A percentile compares a stretch with the other conserved stretches of the same genome.
These are phyloP conservation scores for Pica pica DNA, from an alignment of 2,113 vertebrate species.

Conservation along the genomic window DNA sequence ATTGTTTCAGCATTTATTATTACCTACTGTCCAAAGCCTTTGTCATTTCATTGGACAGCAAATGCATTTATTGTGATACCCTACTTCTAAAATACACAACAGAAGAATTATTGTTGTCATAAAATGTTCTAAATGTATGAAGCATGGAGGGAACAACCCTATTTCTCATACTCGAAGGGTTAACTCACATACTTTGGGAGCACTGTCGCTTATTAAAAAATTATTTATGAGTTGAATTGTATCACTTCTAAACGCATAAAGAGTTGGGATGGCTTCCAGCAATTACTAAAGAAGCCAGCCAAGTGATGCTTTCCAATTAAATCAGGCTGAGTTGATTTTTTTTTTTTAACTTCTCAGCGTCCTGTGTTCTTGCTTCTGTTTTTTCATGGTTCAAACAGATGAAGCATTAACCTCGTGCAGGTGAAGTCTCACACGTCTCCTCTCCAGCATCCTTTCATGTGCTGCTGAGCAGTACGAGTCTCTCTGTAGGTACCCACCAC, in stretches of 20 bases:
- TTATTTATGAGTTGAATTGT: slow-evolving; percentile 39
- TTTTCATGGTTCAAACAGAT: not conserved
- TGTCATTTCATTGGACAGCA: not conserved
- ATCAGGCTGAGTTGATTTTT: not conserved
- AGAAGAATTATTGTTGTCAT: not conserved
- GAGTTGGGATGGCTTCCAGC: slow-evolving; percentile 38
- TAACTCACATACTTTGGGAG: slow-evolving; percentile 3
- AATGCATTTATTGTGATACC: not conserved
- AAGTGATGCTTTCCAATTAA: slow-evolving; percentile 47
- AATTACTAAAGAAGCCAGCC: not conserved
- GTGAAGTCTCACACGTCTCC: not conserved
- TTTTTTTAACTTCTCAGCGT: not conserved
- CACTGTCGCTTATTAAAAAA: slow-evolving; percentile 29
- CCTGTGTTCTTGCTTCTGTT: not conserved
- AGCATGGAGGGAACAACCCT: not conserved
- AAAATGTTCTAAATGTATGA: not conserved
- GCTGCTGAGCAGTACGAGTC: not conserved
- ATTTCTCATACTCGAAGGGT: not conserved
- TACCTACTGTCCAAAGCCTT: not conserved
- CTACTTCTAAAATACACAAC: not conserved
- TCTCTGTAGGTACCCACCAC: not conserved
- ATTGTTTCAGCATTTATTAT: not conserved
- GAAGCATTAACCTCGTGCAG: not conserved
- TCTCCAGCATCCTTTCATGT: slow-evolving; percentile 35
- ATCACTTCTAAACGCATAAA: slow-evolving; percentile 48